Conservation (phyloP, 2,797 vertebrate genomes). For the Sebastes itinus region DNA sequence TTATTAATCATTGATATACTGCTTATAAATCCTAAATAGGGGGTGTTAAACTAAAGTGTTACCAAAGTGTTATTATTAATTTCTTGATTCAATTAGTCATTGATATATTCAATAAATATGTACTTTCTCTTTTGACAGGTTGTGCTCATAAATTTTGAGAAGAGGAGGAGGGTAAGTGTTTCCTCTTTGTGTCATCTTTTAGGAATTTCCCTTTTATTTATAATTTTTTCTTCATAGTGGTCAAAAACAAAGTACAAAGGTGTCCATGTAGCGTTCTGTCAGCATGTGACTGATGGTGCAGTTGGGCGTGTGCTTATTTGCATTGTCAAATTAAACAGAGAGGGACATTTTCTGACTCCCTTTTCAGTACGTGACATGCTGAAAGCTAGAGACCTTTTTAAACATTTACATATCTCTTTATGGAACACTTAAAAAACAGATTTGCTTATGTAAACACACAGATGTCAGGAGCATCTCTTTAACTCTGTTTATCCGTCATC, state of each 20-base stretch:
- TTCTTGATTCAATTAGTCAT: neutral
- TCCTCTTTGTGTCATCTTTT: constrained; percentile 12
- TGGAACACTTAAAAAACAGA: neutral
- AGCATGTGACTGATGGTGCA: neutral
- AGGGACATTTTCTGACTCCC: neutral
- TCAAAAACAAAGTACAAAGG: neutral
- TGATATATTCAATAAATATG: neutral
- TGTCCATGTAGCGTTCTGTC: neutral
- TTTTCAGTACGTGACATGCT: neutral
- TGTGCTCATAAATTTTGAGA: constrained; percentile 89
- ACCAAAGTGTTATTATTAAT: neutral
- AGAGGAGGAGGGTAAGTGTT: constrained; percentile 86
- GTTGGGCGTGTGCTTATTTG: constrained; percentile 1
- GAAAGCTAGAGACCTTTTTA: neutral
- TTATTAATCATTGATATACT: neutral
- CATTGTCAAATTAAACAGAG: constrained; percentile 1
- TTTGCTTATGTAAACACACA: neutral
- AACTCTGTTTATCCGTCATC: neutral
- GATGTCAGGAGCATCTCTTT: neutral
- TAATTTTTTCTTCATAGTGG: neutral
- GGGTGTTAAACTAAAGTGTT: neutral
- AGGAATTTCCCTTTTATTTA: neutral
- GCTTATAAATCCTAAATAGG: neutral
- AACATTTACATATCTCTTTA: neutral
- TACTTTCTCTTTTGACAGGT: constrained; percentile 69